Base-by-base conservation (phyloP, 2,113 vertebrate genomes). In the Uria aalge region DNA sequence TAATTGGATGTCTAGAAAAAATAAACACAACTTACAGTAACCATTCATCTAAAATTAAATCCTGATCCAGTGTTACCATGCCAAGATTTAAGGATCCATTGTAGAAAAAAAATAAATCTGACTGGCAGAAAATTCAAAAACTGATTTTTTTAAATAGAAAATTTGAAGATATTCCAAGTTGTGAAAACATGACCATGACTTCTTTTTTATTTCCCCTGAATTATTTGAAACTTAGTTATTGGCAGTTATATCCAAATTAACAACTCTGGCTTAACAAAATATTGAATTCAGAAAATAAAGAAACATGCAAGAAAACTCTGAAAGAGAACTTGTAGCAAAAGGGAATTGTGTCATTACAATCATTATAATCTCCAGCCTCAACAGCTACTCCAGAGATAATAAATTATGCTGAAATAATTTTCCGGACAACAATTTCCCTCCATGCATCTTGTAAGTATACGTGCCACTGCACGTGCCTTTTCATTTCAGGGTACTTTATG, bases 341-440 rank as follows among this genome's bases (percentile, higher is more conserved):
- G 29, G 38, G 68, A 87, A 89, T 19, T 15, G 8, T 72, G 41
- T 78, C 79, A 75, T 81, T 73, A 75, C 6, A 8, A 92, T 67
- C 48, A 52, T 9, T 50, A 72, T 30, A 20, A 36, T 43, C n/a
- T 84, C 77, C 59, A 66, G 73, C 17, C 41, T 21, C 20, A n/a
- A 24, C 67, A 86, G 32, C 15, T 80, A 81, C 29, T 64, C 43
- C 40, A 75, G 36, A 52, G 40, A 55, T 32, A 69, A 69, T 34
- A 89, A 90, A 63, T 75, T 38, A 69, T 43, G n/a, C 47, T 83
- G 73, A 94, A 68, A 67, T 94, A 68, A 89, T 74, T 92, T 78
- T 62, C 52, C 85, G 90, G 77, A 71, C 50, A 64, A 74, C 47
- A 69, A 10, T 85, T 90, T 86, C 13, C 19, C 36, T 80, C 41